These are phyloP conservation scores for Invenusta paracnida DNA, from an alignment of 2,888 invertebrate species.

Conservation along the genomic window DNA sequence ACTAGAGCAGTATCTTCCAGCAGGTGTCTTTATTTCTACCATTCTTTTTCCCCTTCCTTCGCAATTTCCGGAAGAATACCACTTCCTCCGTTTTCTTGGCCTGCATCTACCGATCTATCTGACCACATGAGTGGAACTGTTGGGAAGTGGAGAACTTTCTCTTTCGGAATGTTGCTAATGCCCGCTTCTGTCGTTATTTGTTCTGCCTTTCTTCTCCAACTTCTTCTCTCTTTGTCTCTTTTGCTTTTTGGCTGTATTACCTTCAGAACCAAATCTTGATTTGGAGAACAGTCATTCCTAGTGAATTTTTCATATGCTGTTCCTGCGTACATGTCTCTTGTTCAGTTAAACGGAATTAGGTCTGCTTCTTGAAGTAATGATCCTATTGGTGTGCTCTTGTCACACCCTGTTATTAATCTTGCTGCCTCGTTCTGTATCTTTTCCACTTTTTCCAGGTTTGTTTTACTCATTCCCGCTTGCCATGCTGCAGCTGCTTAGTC, in stretches of 20 bases:
- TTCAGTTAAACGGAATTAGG: not conserved
- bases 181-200: not conserved
- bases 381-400: slow-evolving; percentile 7
- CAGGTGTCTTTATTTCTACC: not conserved
- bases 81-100: not conserved
- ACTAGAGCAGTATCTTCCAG: not conserved
- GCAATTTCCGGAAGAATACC: not conserved
- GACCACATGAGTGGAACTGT: not conserved
- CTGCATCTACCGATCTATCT: not conserved
- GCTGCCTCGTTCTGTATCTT: not conserved
- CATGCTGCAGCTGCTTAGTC: slow-evolving; percentile 12
- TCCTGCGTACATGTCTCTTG: not conserved
- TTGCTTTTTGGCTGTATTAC: not conserved
- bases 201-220: not conserved
- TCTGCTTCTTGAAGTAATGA: not conserved
- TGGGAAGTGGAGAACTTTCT: not conserved
- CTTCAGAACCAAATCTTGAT: not conserved
- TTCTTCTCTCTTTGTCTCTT: slow-evolving; percentile 15
- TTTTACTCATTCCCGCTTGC: not conserved
- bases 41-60: not conserved
- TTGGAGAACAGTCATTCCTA: not conserved
- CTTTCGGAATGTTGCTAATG: not conserved
- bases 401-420: not conserved
- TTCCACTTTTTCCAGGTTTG: not conserved
- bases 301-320: not conserved